phyloP scores from a whole-genome alignment of 2,888 invertebrate genomes.

The Folsomia manolachei region DNA sequence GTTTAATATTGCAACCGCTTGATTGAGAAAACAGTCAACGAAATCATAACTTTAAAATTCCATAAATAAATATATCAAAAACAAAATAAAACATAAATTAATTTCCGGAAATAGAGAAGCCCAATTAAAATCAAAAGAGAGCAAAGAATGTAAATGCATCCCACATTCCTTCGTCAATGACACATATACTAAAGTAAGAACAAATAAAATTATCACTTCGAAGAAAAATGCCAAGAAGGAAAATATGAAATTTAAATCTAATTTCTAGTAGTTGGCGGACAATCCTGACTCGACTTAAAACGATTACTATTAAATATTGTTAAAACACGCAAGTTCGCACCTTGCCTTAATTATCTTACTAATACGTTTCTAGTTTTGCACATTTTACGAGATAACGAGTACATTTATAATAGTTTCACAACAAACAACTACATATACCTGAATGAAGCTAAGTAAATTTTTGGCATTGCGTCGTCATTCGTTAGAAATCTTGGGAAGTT shows the following conservation, averaged over 20 bases:
- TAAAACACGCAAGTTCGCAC: too few species aligned
- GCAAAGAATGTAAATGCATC: background rate
- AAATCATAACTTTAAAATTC: background rate
- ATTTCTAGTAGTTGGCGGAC: background rate
- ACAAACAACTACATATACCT: background rate
- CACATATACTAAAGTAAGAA: background rate
- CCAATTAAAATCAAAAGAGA: background rate
- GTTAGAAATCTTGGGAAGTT: background rate
- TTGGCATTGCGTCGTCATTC: background rate
- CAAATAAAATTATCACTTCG: background rate
- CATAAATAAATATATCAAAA: background rate
- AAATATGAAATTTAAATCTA: too few species aligned
- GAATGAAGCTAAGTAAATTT: background rate
- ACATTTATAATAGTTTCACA: background rate
- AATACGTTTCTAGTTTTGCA: background rate
- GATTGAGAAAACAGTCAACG: background rate
- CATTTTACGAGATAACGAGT: background rate
- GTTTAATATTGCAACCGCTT: slow-evolving; percentile 7
- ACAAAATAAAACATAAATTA: background rate
- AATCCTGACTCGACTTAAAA: background rate
- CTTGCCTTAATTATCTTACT: background rate
- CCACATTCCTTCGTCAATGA: too few species aligned
- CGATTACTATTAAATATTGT: background rate
- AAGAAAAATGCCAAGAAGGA: background rate
- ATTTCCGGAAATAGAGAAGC: background rate